Evolutionary conservation across 2,797 vertebrate genomes (phyloP), one percentile per base, ranked within the genome.

Genomic region (Brachyrhaphis roseni): DNA sequence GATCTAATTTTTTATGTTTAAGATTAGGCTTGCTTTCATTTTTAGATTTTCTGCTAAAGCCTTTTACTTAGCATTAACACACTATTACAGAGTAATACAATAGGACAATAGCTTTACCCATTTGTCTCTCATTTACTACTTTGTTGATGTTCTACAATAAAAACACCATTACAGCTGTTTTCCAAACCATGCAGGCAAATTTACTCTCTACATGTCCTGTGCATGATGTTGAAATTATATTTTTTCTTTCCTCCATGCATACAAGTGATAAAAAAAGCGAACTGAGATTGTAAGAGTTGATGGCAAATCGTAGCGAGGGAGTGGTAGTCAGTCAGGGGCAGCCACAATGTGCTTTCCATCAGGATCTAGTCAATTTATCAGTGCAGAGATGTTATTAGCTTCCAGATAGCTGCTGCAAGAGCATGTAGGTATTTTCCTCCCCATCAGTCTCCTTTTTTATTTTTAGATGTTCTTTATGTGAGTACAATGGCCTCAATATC

Each of bases 401-500:
- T 91, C 87, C 75, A 94, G 96, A 97, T 96, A 97, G 95, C 96
- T 95, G 93, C 93, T 92, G 95, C 93, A 92, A 94, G 87, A 96
- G 89, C 94, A 90, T 95, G 94, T 92, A 94, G 92, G 91, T 91
- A 94, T 93, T 96, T 96, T 95, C 95, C 96, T 96, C 96, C 95
- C 97, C 96, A 97, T 98, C 97, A 97, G 96, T 97, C 96, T 96
- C 96, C 94, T 96, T 97, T 97, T 97, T 97, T 98, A 98, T 98
- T 98, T 98, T 98, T 98, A 97, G 97, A 97, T 96, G 96, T 96
- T 96, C 97, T 98, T 98, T 97, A 97, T 97, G 97, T 95, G 97
- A 97, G 96, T 97, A 98, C 98, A 99, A 98, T 98, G 97, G 97
- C 97, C 97, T 97, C 97, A 97, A 97, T 99, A 99, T 98, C 97